Conservation (phyloP, 2,113 vertebrate genomes). For the Colius striatus region DNA sequence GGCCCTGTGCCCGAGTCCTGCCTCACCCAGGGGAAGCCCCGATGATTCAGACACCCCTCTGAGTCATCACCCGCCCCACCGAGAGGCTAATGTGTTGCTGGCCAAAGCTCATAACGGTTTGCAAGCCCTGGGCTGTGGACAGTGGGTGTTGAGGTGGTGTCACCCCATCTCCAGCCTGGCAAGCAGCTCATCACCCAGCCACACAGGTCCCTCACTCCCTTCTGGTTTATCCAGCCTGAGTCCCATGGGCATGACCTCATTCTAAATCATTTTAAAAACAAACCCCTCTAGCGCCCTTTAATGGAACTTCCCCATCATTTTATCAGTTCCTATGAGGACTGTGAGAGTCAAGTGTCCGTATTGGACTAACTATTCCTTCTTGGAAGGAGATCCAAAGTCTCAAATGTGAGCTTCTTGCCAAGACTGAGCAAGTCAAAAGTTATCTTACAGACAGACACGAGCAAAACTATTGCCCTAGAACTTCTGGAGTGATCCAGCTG, state of each 20-base stretch:
- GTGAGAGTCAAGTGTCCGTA: neutral
- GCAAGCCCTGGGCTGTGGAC: neutral
- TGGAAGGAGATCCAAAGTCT: neutral
- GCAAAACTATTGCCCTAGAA: neutral
- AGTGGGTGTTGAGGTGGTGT: neutral
- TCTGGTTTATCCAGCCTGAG: accelerated
- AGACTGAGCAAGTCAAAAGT: neutral
- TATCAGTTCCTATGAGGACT: neutral
- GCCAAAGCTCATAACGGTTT: neutral
- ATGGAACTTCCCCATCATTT: neutral
- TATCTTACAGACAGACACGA: neutral
- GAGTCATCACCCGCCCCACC: neutral
- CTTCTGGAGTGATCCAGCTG: neutral
- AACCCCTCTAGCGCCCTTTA: neutral
- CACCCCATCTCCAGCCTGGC: neutral
- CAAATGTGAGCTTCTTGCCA: neutral
- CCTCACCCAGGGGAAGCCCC: conserved; percentile 10
- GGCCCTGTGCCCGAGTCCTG: neutral
- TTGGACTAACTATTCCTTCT: neutral
- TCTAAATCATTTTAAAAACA: neutral
- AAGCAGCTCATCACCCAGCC: neutral
- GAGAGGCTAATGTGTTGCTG: neutral
- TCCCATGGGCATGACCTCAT: accelerated
- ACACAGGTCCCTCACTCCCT: neutral
- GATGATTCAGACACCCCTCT: conserved; percentile 13